These are phyloP conservation scores for Platyscapa corneri DNA, from an alignment of 1,140 invertebrate species.

Conservation along the genomic window DNA sequence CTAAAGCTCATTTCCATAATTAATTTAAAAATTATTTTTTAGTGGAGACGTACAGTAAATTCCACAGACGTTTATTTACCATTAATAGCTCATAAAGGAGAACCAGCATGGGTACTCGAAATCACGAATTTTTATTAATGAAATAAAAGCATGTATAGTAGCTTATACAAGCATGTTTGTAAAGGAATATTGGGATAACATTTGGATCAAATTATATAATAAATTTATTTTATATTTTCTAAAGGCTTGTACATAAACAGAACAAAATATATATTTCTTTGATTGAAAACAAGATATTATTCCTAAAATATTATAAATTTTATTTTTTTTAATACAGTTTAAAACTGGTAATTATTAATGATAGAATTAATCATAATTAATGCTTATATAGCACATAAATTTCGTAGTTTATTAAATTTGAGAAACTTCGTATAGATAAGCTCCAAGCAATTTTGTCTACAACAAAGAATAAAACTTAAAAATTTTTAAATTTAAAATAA, in stretches of 20 bases:
- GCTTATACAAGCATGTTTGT: background rate
- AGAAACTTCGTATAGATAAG: constrained; percentile 88
- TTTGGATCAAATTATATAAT: constrained; percentile 34
- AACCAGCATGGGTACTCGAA: constrained; percentile 69
- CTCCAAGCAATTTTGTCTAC: constrained; percentile 91
- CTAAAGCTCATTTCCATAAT: background rate
- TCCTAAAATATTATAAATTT: constrained; percentile 32
- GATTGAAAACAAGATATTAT: constrained; percentile 34
- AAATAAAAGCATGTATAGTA: background rate
- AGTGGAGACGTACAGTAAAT: constrained; percentile 58
- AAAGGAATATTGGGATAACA: background rate
- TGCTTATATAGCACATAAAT: constrained; percentile 16
- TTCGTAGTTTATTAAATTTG: constrained; percentile 69
- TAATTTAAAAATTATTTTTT: constrained; percentile 51
- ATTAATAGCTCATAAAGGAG: constrained; percentile 58
- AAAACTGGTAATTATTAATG: background rate
- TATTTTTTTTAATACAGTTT: constrained; percentile 24
- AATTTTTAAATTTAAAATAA: constrained; percentile 27
- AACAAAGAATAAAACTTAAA: constrained; percentile 57
- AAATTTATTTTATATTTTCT: constrained; percentile 39
- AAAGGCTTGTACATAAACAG: constrained; percentile 19
- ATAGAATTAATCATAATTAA: constrained; percentile 46
- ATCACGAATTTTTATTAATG: constrained; percentile 49
- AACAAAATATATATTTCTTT: constrained; percentile 43
- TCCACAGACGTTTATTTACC: constrained; percentile 60